Conservation (phyloP, 2,888 invertebrate species). For the Sycophila texana region DNA sequence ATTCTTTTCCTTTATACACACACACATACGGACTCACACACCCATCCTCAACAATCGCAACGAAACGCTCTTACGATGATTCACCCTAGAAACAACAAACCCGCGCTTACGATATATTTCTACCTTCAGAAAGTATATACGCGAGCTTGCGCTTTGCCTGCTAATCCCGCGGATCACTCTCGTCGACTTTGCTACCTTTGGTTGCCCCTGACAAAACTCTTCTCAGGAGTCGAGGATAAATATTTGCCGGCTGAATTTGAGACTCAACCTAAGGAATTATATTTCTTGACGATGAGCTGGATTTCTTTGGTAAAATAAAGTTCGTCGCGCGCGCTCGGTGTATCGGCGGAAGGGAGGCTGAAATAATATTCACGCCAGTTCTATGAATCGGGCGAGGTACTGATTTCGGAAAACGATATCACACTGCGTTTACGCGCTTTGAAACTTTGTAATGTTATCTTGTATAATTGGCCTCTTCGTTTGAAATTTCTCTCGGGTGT, state of each 20-base stretch:
- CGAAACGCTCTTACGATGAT: too few relatives aligned
- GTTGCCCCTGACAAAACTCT: neutral
- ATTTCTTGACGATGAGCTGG: neutral
- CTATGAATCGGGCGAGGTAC: neutral
- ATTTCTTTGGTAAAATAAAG: too few relatives aligned
- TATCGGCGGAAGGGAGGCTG: neutral
- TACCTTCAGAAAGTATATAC: neutral
- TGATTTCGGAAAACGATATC: conserved; percentile 31
- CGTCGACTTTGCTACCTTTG: neutral
- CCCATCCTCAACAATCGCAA: neutral
- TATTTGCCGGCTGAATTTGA: conserved; percentile 33
- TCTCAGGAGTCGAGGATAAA: conserved; percentile 28
- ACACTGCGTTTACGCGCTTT: neutral
- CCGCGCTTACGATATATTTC: conserved; percentile 10
- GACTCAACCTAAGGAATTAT: neutral
- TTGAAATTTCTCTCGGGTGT: neutral
- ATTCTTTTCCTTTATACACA: neutral
- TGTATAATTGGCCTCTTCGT: conserved; percentile 6
- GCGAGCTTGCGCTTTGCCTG: neutral
- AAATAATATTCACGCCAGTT: conserved; percentile 20
- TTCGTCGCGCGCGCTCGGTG: neutral
- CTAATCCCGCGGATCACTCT: neutral
- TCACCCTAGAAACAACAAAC: neutral
- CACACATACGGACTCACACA: neutral
- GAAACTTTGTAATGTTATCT: conserved; percentile 25